A percentile compares a stretch with the other conserved stretches of the same genome.
Evolutionary conservation across 2,888 invertebrate genomes (phyloP).

Genomic region (Eristalinus sepulchralis): DNA sequence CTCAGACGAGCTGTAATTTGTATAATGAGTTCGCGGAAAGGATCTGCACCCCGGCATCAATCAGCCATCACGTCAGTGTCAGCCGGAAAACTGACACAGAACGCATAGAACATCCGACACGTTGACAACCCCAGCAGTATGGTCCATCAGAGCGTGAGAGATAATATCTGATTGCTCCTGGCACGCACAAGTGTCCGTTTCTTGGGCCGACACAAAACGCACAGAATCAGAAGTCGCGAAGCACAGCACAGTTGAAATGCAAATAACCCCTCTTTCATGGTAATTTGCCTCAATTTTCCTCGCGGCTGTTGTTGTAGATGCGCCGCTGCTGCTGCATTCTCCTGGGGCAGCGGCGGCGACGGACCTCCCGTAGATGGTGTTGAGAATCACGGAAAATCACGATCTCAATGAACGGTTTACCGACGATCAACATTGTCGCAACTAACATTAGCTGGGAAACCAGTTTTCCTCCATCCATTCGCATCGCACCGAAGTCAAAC

Average conservation of each 20-base stretch:
- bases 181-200: constrained; percentile 37
- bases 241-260: neutral
- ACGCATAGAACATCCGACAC: constrained; percentile 4
- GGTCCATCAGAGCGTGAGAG: neutral
- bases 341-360: too few relatives aligned
- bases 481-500: constrained; percentile 49
- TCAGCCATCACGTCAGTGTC: constrained; percentile 16
- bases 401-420: constrained; percentile 36
- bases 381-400: constrained; percentile 31
- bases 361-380: constrained; percentile 38
- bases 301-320: neutral
- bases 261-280: constrained; percentile 9
- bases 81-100: constrained; percentile 12
- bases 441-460: constrained; percentile 23
- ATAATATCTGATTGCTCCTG: constrained; percentile 28
- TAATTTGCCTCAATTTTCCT: neutral
- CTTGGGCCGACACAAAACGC: neutral
- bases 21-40: constrained; percentile 39
- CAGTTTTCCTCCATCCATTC: constrained; percentile 15
- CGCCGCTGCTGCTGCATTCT: neutral
- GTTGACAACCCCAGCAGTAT: constrained; percentile 15
- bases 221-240: constrained; percentile 17
- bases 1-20: neutral
- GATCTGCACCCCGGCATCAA: constrained; percentile 37
- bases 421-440: constrained; percentile 22